Percentiles rank a stretch among this genome's conserved stretches.
Conservation (phyloP, 2,113 vertebrate genomes). For the Coryphaenoides rupestris region DNA sequence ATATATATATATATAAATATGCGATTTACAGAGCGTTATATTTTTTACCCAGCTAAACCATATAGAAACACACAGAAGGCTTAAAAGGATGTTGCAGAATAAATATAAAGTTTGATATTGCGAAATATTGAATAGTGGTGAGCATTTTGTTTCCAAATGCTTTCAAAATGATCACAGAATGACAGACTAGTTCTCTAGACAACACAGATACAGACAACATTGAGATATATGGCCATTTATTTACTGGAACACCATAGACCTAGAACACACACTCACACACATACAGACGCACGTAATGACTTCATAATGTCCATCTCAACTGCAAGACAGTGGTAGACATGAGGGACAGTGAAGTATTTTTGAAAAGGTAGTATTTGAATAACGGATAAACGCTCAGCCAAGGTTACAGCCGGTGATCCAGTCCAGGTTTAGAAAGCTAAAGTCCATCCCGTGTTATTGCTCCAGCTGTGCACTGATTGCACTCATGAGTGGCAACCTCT, state of each 20-base stretch:
- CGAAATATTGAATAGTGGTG: neutral
- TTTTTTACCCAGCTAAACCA: neutral
- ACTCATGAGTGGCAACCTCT: neutral
- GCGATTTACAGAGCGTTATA: neutral
- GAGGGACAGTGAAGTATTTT: neutral
- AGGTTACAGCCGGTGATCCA: neutral
- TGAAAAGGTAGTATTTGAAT: conserved; percentile 14
- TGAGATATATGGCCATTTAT: neutral
- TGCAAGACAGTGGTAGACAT: conserved; percentile 9
- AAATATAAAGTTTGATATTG: neutral
- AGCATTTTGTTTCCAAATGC: neutral
- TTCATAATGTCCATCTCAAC: neutral
- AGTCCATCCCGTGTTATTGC: no score
- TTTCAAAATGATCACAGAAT: conserved; percentile 12
- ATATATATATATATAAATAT: neutral
- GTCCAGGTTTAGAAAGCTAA: no score
- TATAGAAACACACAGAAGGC: neutral
- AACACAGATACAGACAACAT: conserved; percentile 4
- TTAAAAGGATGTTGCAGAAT: neutral
- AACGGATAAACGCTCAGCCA: conserved; percentile 11
- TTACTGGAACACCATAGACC: neutral
- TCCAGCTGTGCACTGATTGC: neutral
- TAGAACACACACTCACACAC: conserved; percentile 4
- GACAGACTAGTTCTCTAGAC: conserved; percentile 13
- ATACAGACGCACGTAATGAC: neutral